Percentiles rank a stretch among this genome's conserved stretches.
Evolutionary conservation across 2,797 vertebrate species (phyloP).

Genomic region (Octomys mimax): DNA sequence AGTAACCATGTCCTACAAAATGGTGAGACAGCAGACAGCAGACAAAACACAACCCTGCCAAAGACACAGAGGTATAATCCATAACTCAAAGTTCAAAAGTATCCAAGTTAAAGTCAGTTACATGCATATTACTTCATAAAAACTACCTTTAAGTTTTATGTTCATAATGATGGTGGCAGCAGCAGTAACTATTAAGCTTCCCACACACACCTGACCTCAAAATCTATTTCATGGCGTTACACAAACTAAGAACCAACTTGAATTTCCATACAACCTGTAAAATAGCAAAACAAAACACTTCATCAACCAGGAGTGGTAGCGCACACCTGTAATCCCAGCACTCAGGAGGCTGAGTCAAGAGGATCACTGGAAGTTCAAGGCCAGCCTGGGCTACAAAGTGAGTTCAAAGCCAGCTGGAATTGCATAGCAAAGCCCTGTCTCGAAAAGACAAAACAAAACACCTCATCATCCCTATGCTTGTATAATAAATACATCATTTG

Average conservation of each 20-base stretch:
- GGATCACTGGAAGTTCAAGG: neutral
- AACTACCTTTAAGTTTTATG: constrained; percentile 27
- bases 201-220: neutral
- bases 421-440: neutral
- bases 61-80: neutral
- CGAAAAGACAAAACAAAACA: neutral
- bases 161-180: neutral
- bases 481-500: neutral
- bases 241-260: neutral
- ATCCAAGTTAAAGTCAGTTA: neutral
- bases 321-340: neutral
- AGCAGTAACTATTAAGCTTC: neutral
- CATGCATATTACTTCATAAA: neutral
- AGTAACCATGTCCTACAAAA: neutral
- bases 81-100: constrained; percentile 43
- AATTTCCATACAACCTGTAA: neutral
- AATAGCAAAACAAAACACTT: neutral
- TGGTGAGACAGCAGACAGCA: neutral
- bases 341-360: neutral
- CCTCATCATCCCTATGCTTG: neutral
- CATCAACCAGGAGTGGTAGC: neutral
- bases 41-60: constrained; percentile 26
- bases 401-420: neutral
- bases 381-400: neutral
- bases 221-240: neutral